A percentile compares a stretch with the other conserved stretches of the same genome.
These are phyloP conservation scores for Pseudanteris insignis DNA, from an alignment of 2,888 invertebrate genomes.

Conservation along the genomic window DNA sequence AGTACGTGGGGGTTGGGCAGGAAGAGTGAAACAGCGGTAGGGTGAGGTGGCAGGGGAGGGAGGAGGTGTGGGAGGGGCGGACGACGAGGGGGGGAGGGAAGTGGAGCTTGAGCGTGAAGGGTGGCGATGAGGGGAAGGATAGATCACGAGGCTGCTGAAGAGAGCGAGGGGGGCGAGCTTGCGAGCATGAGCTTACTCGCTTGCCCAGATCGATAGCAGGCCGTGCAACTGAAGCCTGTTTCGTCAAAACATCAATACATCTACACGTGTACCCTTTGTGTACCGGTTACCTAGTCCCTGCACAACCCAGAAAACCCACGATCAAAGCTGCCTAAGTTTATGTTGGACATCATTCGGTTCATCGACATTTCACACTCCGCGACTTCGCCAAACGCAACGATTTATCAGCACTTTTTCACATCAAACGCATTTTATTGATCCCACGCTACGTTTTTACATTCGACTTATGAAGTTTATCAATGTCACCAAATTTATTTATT, in stretches of 20 bases:
- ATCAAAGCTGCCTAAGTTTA: conserved; percentile 28
- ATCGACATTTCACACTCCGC: conserved; percentile 4
- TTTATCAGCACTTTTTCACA: not conserved
- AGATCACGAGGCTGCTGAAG: conserved; percentile 35
- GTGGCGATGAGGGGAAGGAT: conserved; percentile 22
- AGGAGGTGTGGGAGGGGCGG: conserved; percentile 32
- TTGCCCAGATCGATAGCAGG: conserved; percentile 59
- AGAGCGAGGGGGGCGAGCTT: conserved; percentile 43
- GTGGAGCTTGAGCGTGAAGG: conserved; percentile 46
- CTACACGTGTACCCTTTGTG: conserved; percentile 55
- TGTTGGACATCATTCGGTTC: conserved; percentile 13
- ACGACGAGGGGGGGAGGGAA: conserved; percentile 24
- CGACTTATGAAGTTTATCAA: too few species aligned
- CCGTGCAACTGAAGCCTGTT: conserved; percentile 60
- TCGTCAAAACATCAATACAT: conserved; percentile 56
- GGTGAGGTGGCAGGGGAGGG: conserved; percentile 18
- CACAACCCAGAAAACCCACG: conserved; percentile 21
- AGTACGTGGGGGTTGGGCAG: conserved; percentile 51
- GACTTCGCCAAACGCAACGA: not conserved
- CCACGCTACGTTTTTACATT: too few species aligned
- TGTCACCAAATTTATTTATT: too few species aligned
- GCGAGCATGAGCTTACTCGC: conserved; percentile 53
- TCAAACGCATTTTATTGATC: not conserved
- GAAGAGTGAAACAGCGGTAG: conserved; percentile 47
- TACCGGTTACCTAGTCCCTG: conserved; percentile 26